Evolutionary conservation across 2,888 invertebrate species (phyloP).

Genomic region (Torymus aiolomorphi): DNA sequence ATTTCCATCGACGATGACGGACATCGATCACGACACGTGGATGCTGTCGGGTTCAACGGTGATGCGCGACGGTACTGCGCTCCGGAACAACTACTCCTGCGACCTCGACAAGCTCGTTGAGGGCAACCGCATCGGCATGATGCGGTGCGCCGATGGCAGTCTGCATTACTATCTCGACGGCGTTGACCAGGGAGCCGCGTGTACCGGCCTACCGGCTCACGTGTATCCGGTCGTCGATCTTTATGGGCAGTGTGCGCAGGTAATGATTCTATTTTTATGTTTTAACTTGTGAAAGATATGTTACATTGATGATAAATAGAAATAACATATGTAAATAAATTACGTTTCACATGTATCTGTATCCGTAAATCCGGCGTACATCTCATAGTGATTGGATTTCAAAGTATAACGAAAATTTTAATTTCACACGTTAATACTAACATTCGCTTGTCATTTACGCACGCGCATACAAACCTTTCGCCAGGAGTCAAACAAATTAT

Average conservation of each 20-base stretch:
- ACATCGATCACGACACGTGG: conserved; percentile 93
- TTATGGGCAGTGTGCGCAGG: conserved; percentile 96
- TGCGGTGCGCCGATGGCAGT: conserved; percentile 89
- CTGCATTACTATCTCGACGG: conserved; percentile 92
- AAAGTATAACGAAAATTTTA: too few relatives aligned
- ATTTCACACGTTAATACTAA: too few relatives aligned
- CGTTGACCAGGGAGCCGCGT: conserved; percentile 90
- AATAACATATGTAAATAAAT: too few relatives aligned
- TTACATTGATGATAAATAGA: too few relatives aligned
- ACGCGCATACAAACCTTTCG: too few relatives aligned
- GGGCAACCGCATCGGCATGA: conserved; percentile 90
- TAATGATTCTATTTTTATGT: conserved; percentile 74
- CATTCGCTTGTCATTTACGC: too few relatives aligned
- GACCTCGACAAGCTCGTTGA: conserved; percentile 89
- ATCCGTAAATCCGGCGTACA: too few relatives aligned
- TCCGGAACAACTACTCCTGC: conserved; percentile 89
- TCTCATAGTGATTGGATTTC: too few relatives aligned
- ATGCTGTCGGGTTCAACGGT: conserved; percentile 94
- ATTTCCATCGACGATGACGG: conserved; percentile 92
- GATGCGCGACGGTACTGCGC: conserved; percentile 92
- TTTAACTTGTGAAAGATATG: background rate
- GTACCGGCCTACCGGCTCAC: conserved; percentile 85
- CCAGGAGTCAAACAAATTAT: too few relatives aligned
- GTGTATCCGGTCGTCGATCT: conserved; percentile 96
- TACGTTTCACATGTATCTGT: too few relatives aligned